Percentiles rank a stretch among this genome's conserved stretches.
phyloP scores from a whole-genome alignment of 2,113 vertebrate species.

The Epinephelus fuscoguttatus region DNA sequence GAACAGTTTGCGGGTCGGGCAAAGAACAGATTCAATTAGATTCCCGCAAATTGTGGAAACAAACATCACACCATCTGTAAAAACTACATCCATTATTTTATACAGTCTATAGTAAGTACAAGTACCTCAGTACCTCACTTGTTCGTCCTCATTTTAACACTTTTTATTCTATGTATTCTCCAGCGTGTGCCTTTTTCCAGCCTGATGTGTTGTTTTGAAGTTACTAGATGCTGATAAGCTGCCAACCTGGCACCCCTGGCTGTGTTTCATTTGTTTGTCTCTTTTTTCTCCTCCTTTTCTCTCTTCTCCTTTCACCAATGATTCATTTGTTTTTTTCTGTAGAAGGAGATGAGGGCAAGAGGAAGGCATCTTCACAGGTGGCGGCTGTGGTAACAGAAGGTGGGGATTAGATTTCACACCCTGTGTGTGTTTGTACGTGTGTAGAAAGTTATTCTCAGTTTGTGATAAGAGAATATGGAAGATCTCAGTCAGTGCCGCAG shows the following conservation, averaged over 20 bases:
- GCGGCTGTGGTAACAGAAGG: conserved; percentile 56
- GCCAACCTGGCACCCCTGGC: conserved; percentile 53
- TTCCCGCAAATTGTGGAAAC: too few relatives aligned
- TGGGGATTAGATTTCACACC: conserved; percentile 63
- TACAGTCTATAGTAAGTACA: not conserved
- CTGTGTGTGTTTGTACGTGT: conserved; percentile 43
- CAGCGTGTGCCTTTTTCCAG: conserved; percentile 17
- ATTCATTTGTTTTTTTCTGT: conserved; percentile 57
- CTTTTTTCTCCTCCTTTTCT: conserved; percentile 3
- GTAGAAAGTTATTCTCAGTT: conserved; percentile 56
- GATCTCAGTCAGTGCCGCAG: conserved; percentile 39
- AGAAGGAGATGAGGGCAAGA: conserved; percentile 37
- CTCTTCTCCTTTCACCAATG: conserved; percentile 42
- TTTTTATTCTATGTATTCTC: conserved; percentile 9
- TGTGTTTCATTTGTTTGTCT: conserved; percentile 59
- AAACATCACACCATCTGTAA: too few relatives aligned
- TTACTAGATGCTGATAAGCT: conserved; percentile 53
- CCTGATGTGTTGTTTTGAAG: conserved; percentile 39
- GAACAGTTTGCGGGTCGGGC: too few relatives aligned
- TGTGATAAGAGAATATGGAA: conserved; percentile 46
- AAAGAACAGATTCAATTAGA: too few relatives aligned
- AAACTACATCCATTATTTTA: too few relatives aligned
- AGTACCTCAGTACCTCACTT: not conserved
- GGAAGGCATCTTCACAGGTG: conserved; percentile 57
- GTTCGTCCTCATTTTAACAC: conserved; percentile 32